Conservation (phyloP, 2,797 vertebrate species). For the Cichlasoma orientale region DNA sequence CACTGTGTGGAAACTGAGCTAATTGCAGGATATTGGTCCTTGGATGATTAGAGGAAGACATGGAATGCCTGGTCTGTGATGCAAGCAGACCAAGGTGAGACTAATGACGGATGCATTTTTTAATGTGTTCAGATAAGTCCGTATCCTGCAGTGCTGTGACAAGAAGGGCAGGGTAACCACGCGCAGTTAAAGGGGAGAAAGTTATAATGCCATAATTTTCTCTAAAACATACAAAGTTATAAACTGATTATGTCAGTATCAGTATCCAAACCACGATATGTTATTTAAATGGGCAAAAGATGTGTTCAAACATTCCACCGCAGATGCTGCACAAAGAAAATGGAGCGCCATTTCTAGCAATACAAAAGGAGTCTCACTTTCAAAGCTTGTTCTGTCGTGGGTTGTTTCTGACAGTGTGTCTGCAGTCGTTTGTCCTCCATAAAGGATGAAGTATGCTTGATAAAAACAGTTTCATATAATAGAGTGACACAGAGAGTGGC, state of each 20-base stretch:
- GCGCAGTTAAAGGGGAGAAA: not conserved
- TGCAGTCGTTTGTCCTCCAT: not conserved
- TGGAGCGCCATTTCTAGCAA: not conserved
- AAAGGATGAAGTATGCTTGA: not conserved
- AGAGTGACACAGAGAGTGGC: not conserved
- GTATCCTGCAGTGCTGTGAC: constrained; percentile 46
- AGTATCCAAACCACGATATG: not conserved
- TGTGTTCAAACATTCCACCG: not conserved
- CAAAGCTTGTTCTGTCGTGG: not conserved
- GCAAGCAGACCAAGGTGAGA: constrained; percentile 88
- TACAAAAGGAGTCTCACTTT: not conserved
- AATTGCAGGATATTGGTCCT: constrained; percentile 96
- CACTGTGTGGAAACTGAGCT: constrained; percentile 88
- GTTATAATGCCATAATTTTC: not conserved
- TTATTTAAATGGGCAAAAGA: not conserved
- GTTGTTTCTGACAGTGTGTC: not conserved
- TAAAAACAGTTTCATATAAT: not conserved
- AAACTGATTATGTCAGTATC: not conserved
- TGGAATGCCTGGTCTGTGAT: constrained; percentile 94
- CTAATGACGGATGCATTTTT: constrained; percentile 77
- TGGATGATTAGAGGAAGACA: constrained; percentile 93
- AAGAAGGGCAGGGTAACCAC: not conserved
- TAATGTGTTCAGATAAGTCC: constrained; percentile 62
- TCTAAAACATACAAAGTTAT: not conserved
- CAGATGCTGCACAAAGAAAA: not conserved